Base-by-base conservation (phyloP, 1,140 invertebrate genomes). In the Drosophila insularis region DNA sequence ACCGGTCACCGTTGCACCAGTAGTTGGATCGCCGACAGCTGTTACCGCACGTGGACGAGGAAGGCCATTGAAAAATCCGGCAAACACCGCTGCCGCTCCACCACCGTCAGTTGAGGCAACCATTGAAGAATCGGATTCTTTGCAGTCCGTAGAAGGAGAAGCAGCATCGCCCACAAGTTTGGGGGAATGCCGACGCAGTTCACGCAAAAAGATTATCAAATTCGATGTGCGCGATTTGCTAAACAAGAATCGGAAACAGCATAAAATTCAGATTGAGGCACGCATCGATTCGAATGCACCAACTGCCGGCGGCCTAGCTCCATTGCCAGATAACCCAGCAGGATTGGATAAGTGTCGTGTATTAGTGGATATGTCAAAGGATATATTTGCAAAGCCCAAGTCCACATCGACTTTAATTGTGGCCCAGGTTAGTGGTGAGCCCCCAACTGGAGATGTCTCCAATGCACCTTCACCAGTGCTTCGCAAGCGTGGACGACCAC, bases 171-270 rank as follows among this genome's bases (percentile, higher is more conserved):
- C 55, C 17, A 69, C 55, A 31, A 58, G 55, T 2, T 50, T 37
- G 0, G 67, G 4, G 17, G 85, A 91, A 37, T 91, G 81, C 27
- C 78, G 90, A 1, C 89, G 90, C 19, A 91, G 90, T 67, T 74
- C 78, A 3, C 81, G 90, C 19, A 90, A 91, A 27, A 90, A 90
- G 68, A 63, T 79, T n/a, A 80, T 78, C n/a, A 91, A 91, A 73
- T 91, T 90, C 54, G 90, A 91, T 59, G 86, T 91, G 0, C 60
- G 71, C 1, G 80, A 91, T 65, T 62, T 91, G 63, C 58, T 91
- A 0, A 90, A 90, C 17, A 90, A 89, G 64, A 82, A 81, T 59
- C 75, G 90, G 3, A 91, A 84, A 27, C 46, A 61, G 19, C 71
- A 84, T 54, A 90, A 91, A 68, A 79, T 79, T 19, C 82, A 90